A percentile compares a stretch with the other conserved stretches of the same genome.
Conservation (phyloP, 2,888 invertebrate species). For the Heteromurus nitidus region DNA sequence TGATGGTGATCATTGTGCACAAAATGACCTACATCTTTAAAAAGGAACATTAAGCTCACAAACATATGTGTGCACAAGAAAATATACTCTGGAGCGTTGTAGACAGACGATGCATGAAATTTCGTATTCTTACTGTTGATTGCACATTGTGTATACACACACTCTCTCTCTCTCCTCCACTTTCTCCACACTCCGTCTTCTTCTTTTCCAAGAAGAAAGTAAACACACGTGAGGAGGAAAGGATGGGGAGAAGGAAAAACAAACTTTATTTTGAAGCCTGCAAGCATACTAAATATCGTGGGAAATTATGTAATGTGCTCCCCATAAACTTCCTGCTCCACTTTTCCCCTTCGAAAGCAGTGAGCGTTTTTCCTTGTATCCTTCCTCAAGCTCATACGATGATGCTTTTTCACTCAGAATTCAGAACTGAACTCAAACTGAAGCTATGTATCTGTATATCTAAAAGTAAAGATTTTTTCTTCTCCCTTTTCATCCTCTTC, state of each 20-base stretch:
- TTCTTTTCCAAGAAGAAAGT: neutral
- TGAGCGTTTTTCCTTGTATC: conserved; percentile 22
- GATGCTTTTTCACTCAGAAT: too few species aligned
- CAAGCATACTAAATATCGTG: conserved; percentile 56
- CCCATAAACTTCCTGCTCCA: conserved; percentile 55
- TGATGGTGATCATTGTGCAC: conserved; percentile 33
- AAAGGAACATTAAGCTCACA: neutral
- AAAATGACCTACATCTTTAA: conserved; percentile 50
- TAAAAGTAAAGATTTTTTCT: too few species aligned
- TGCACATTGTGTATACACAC: neutral
- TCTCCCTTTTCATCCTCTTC: too few species aligned
- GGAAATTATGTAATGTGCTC: conserved; percentile 61
- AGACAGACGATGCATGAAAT: neutral
- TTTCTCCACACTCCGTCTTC: neutral
- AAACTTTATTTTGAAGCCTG: conserved; percentile 8
- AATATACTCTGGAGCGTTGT: neutral
- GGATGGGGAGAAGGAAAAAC: neutral
- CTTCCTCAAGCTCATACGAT: too few species aligned
- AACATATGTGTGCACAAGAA: conserved; percentile 11
- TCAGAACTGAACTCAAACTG: too few species aligned
- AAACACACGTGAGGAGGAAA: conserved; percentile 1
- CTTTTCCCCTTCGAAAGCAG: too few species aligned
- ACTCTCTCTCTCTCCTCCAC: conserved; percentile 6
- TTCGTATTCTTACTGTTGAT: too few species aligned
- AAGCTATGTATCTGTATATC: too few species aligned